Evolutionary conservation across 2,888 invertebrate species (phyloP).

Genomic region (Acronicta psi): DNA sequence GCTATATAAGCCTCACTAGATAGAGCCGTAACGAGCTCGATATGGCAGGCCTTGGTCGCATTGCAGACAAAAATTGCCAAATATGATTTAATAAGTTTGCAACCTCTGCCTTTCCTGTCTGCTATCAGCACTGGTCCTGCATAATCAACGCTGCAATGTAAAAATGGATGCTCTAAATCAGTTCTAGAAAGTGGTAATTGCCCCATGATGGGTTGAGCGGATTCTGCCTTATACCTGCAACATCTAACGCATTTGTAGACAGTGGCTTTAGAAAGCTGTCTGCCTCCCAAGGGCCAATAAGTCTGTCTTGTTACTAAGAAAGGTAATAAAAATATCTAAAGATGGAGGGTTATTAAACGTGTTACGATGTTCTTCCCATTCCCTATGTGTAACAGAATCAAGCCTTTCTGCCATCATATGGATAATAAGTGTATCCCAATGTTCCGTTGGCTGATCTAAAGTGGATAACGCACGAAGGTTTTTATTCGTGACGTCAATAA

Average conservation of each 20-base stretch:
- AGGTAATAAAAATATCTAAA: background rate
- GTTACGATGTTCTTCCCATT: slow-evolving; percentile 2
- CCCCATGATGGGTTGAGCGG: background rate
- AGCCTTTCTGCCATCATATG: slow-evolving; percentile 1
- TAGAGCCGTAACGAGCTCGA: background rate
- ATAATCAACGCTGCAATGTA: background rate
- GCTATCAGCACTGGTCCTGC: background rate
- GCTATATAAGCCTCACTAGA: too few species aligned
- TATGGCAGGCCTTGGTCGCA: background rate
- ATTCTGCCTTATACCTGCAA: background rate
- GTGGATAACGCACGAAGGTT: background rate
- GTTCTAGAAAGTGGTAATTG: background rate
- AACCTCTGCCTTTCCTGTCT: background rate
- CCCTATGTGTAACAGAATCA: background rate
- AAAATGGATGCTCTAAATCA: background rate
- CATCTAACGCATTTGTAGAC: background rate
- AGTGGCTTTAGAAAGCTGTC: background rate
- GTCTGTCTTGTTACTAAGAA: background rate
- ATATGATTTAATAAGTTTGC: background rate
- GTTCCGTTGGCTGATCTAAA: background rate
- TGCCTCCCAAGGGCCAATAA: background rate
- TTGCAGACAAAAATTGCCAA: background rate
- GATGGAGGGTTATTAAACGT: background rate
- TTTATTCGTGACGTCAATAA: background rate
- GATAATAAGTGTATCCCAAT: background rate